phyloP scores from a whole-genome alignment of 2,888 invertebrate species.

The Diabrotica balteata region DNA sequence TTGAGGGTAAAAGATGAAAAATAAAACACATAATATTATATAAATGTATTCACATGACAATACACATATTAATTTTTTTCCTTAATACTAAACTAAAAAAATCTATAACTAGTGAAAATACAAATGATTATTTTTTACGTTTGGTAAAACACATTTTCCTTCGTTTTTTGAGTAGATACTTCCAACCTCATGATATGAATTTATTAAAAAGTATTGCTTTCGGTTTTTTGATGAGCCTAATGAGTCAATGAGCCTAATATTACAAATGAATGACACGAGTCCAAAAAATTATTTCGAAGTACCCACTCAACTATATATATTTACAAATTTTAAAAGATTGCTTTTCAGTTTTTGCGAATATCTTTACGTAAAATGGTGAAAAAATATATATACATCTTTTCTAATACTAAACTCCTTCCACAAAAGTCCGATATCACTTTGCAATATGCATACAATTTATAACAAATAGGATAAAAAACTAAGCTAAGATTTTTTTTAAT shows the following conservation, averaged over 20 bases:
- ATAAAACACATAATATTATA: slow-evolving; percentile 46
- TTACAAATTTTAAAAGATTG: slow-evolving; percentile 51
- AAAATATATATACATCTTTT: slow-evolving; percentile 51
- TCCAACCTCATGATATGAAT: slow-evolving; percentile 51
- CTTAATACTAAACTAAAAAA: slow-evolving; percentile 58
- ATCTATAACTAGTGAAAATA: slow-evolving; percentile 56
- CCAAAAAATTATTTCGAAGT: slow-evolving; percentile 43
- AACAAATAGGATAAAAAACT: too few relatives aligned
- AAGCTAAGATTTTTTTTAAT: too few relatives aligned
- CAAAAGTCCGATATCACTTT: slow-evolving; percentile 12
- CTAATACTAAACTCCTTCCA: slow-evolving; percentile 36
- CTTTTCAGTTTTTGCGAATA: slow-evolving; percentile 47
- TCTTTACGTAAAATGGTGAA: slow-evolving; percentile 47
- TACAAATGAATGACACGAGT: slow-evolving; percentile 43
- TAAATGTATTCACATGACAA: slow-evolving; percentile 61
- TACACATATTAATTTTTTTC: slow-evolving; percentile 58
- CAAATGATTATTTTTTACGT: slow-evolving; percentile 48
- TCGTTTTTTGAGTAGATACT: slow-evolving; percentile 47
- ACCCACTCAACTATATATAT: slow-evolving; percentile 48
- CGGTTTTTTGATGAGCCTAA: slow-evolving; percentile 35
- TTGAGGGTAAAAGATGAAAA: slow-evolving; percentile 8
- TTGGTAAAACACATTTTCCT: slow-evolving; percentile 46
- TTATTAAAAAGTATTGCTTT: slow-evolving; percentile 45
- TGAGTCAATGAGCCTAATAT: slow-evolving; percentile 40
- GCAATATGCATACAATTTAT: too few relatives aligned